These are phyloP conservation scores for Apogon hyalosoma DNA, from an alignment of 2,797 vertebrate genomes.

Conservation along the genomic window DNA sequence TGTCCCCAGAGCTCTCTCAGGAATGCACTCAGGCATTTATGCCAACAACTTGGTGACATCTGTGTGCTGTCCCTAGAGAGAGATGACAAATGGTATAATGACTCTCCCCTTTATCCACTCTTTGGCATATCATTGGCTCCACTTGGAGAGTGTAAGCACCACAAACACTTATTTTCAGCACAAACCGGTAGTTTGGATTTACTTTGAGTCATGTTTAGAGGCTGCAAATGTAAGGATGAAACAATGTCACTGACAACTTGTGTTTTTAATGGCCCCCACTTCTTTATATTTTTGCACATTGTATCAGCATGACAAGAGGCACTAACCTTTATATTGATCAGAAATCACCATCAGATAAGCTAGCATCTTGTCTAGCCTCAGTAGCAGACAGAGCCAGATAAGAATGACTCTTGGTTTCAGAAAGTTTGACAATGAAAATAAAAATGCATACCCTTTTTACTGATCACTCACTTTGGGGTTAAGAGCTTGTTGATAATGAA, in stretches of 20 bases:
- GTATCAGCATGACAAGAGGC: slow-evolving; percentile 2
- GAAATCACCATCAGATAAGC: slow-evolving; percentile 36
- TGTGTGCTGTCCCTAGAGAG: slow-evolving; percentile 66
- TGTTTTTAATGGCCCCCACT: not conserved
- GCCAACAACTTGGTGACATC: slow-evolving; percentile 61
- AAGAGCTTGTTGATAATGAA: not conserved
- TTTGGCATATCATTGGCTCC: slow-evolving; percentile 14
- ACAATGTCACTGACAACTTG: too few species aligned
- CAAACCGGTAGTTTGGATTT: not conserved
- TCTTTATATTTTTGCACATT: not conserved
- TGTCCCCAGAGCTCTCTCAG: slow-evolving; percentile 60
- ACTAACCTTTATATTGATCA: slow-evolving; percentile 33
- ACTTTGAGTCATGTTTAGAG: not conserved
- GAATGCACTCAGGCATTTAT: slow-evolving; percentile 62
- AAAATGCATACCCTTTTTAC: not conserved
- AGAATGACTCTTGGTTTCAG: slow-evolving; percentile 42
- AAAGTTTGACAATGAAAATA: not conserved
- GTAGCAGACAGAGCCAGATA: slow-evolving; percentile 24
- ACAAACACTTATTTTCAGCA: slow-evolving; percentile 4
- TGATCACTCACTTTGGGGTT: slow-evolving; percentile 23
- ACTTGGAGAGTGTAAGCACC: slow-evolving; percentile 13
- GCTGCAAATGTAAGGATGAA: not conserved
- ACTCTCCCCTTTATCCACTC: slow-evolving; percentile 17
- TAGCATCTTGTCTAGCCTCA: not conserved
- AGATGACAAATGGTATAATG: slow-evolving; percentile 56